Conservation (phyloP, 2,888 invertebrate genomes). For the Drosophila aldrichi region DNA sequence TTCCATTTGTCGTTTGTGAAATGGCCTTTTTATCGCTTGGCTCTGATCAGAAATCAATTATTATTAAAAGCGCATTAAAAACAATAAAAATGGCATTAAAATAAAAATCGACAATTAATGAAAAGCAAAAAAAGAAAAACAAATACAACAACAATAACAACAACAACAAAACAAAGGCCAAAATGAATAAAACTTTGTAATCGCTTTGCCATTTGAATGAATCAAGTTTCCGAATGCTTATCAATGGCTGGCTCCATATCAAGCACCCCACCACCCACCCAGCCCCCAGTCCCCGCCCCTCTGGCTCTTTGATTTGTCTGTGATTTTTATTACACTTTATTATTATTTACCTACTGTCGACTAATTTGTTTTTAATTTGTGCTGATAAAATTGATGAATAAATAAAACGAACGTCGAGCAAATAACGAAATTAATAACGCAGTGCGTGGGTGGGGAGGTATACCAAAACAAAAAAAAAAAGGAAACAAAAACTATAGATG, state of each 20-base stretch:
- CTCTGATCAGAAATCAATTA: constrained; percentile 70
- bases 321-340: constrained; percentile 79
- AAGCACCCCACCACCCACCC: background rate
- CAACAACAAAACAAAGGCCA: background rate
- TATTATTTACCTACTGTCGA: constrained; percentile 80
- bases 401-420: constrained; percentile 66
- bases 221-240: constrained; percentile 53
- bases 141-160: background rate
- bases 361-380: constrained; percentile 82
- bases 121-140: constrained; percentile 26
- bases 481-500: no score
- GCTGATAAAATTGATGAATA: constrained; percentile 79
- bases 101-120: constrained; percentile 7
- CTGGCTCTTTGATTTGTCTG: constrained; percentile 22
- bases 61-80: constrained; percentile 77
- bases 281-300: background rate
- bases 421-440: constrained; percentile 75
- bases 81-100: constrained; percentile 74
- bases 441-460: constrained; percentile 11
- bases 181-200: constrained; percentile 63
- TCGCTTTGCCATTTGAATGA: constrained; percentile 58
- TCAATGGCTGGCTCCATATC: constrained; percentile 52
- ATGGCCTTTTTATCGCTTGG: constrained; percentile 46
- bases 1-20: constrained; percentile 22
- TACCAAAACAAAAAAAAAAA: no score